Percentiles rank a stretch among this genome's conserved stretches.
Conservation (phyloP, 2,113 vertebrate genomes). For the Pholis gunnellus region DNA sequence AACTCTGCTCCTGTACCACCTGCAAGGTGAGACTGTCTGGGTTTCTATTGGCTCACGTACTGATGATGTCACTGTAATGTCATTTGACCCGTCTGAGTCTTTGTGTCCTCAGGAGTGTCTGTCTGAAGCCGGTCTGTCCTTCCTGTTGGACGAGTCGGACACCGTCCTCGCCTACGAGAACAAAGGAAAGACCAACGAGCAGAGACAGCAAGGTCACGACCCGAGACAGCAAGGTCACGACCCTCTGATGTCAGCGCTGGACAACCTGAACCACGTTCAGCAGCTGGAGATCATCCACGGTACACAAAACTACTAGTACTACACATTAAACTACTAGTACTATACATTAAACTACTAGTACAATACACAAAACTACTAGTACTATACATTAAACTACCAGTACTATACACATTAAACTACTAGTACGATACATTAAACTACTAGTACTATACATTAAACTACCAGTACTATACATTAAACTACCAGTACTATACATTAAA, state of each 20-base stretch:
- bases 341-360: not conserved
- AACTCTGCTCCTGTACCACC: conserved; percentile 88
- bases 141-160: conserved; percentile 93
- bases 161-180: conserved; percentile 96
- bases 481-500: not conserved
- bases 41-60: not conserved
- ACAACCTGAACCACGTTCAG: conserved; percentile 93
- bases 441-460: too few species aligned
- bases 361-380: not conserved
- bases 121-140: conserved; percentile 86
- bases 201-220: conserved; percentile 80
- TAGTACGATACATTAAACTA: not conserved
- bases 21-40: conserved; percentile 85
- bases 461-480: not conserved
- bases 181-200: conserved; percentile 90
- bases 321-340: not conserved
- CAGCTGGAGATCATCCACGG: conserved; percentile 98
- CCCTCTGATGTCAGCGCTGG: conserved; percentile 95
- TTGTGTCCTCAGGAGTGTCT: conserved; percentile 84
- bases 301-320: not conserved
- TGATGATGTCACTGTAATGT: conserved; percentile 5
- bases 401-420: not conserved
- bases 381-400: not conserved
- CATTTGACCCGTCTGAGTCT: not conserved
- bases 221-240: conserved; percentile 84